Evolutionary conservation across 2,888 invertebrate genomes (phyloP), one percentile per base, ranked within the genome.

Genomic region (Agonopterix alstromeriana): DNA sequence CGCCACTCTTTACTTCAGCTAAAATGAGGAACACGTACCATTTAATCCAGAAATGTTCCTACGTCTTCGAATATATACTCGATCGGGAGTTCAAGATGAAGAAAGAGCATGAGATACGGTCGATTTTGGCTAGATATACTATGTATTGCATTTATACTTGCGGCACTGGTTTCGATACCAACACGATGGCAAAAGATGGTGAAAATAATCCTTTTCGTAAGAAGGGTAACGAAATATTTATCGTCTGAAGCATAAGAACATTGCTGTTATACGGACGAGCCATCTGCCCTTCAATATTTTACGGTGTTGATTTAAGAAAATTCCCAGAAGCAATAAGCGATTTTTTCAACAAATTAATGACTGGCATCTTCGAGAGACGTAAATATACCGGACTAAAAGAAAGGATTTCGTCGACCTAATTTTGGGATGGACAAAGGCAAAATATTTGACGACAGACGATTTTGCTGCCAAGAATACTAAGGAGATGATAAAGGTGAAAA

Each of bases 11-110:
- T 54, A 70, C 84, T 0, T 70, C 77, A 0, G 59, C 73, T 0
- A 84, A 82, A 55, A 78, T 83, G 68, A 82, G 72, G 51, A 77
- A 67, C 10, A 85, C 84, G 84, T 85, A 82, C 45, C 58, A 72
- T 50, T 53, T 82, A 8, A 71, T 83, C 5, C 63, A 69, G 45
- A 65, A 70, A 7, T 74, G 75, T 46, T 49, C 67, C 0, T 46
- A 55, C 8, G 54, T 53, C 0, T 69, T 79, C 2, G 79, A 82
- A 41, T 58, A 53, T 0, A 51, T 76, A 46, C 56, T 83, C 0
- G 67, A 70, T 17, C 17, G 17, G 17, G 64, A 69, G 45, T 48
- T 54, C 2, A 50, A 54, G 10, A 43, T 35, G 2, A 53, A 52
- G 0, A 53, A 61, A 0, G 55, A 54, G 0, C 42, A 75, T 0